Conservation (phyloP, 2,888 invertebrate genomes). For the Coelogynopora nodosa region DNA sequence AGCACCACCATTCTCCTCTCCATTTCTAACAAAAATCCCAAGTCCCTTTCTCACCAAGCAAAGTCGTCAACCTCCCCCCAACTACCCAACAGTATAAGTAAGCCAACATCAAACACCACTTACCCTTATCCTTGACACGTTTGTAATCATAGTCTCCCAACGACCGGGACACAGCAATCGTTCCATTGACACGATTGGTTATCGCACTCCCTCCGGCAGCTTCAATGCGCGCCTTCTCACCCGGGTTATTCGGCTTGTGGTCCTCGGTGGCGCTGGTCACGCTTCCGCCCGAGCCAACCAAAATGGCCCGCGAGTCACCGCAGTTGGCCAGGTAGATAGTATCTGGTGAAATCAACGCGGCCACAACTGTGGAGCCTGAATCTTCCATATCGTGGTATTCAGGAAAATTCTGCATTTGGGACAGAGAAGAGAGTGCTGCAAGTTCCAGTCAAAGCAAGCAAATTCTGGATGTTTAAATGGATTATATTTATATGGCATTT, state of each 20-base stretch:
- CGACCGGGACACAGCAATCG: constrained; percentile 88
- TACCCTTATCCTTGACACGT: constrained; percentile 54
- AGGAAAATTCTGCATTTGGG: too few relatives aligned
- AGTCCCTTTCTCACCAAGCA: too few relatives aligned
- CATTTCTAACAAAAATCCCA: too few relatives aligned
- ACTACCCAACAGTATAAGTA: too few relatives aligned
- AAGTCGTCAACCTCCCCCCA: too few relatives aligned
- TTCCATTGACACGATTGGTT: constrained; percentile 90
- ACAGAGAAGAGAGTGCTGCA: too few relatives aligned
- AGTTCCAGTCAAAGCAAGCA: too few relatives aligned
- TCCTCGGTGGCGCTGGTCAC: constrained; percentile 73
- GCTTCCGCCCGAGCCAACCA: constrained; percentile 76
- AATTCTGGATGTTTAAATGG: too few relatives aligned
- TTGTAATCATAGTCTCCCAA: constrained; percentile 80
- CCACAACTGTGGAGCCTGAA: constrained; percentile 96
- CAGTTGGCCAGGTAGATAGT: constrained; percentile 64
- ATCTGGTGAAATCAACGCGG: constrained; percentile 84
- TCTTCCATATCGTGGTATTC: constrained; percentile 79
- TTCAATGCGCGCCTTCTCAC: constrained; percentile 86
- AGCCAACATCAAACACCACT: too few relatives aligned
- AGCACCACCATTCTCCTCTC: too few relatives aligned
- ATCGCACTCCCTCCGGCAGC: constrained; percentile 94
- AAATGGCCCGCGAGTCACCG: constrained; percentile 76
- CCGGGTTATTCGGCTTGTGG: constrained; percentile 71
- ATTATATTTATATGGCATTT: too few relatives aligned